phyloP scores from a whole-genome alignment of 2,888 invertebrate species.

The Adela reaumurella region DNA sequence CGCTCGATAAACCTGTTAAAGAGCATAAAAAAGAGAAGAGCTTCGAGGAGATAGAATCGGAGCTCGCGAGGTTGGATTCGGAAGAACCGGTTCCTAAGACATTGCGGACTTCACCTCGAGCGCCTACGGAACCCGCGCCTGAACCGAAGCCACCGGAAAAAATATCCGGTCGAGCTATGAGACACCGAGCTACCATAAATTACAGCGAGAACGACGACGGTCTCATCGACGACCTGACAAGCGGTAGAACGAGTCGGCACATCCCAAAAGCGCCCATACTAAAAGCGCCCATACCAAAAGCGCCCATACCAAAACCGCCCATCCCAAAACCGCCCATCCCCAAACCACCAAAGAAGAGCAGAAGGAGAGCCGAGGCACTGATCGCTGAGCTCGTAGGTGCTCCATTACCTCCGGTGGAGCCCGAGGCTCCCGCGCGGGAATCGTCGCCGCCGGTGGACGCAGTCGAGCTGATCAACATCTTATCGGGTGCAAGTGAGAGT shows the following conservation, averaged over 20 bases:
- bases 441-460: slow-evolving; percentile 26
- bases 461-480: slow-evolving; percentile 33
- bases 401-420: slow-evolving; percentile 15
- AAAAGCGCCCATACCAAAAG: slow-evolving; percentile 20
- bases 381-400: slow-evolving; percentile 17
- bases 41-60: slow-evolving; percentile 36
- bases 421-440: slow-evolving; percentile 22
- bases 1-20: slow-evolving; percentile 16
- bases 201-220: slow-evolving; percentile 58
- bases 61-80: slow-evolving; percentile 35
- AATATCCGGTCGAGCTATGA: slow-evolving; percentile 33
- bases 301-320: slow-evolving; percentile 8
- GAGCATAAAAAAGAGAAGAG: slow-evolving; percentile 22
- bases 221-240: slow-evolving; percentile 42
- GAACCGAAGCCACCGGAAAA: slow-evolving; percentile 44
- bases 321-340: too few species aligned
- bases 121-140: slow-evolving; percentile 30
- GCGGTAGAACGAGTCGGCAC: slow-evolving; percentile 23
- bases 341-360: slow-evolving; percentile 39
- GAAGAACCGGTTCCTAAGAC: slow-evolving; percentile 23
- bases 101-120: slow-evolving; percentile 28
- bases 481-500: slow-evolving; percentile 27
- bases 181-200: slow-evolving; percentile 47
- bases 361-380: slow-evolving; percentile 27
- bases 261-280: slow-evolving; percentile 36